Percentiles rank a stretch among this genome's conserved stretches.
These are phyloP conservation scores for Caenorhabditis drosophilae DNA, from an alignment of 2,888 invertebrate genomes.

Conservation along the genomic window DNA sequence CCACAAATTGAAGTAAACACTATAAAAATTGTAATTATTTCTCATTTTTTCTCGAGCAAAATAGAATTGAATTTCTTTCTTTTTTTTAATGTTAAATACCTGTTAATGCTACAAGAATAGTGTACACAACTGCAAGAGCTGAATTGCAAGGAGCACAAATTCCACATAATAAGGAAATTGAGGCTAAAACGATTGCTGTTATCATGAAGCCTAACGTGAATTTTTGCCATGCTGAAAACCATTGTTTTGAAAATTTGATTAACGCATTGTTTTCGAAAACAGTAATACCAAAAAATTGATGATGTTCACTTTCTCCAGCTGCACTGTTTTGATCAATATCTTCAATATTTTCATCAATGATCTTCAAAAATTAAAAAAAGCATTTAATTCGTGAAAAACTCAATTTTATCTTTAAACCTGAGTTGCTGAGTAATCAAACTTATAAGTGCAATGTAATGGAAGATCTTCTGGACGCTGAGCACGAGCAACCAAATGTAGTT, in stretches of 20 bases:
- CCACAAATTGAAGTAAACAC: slow-evolving; percentile 48
- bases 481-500: slow-evolving; percentile 36
- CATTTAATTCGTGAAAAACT: not conserved
- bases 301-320: slow-evolving; percentile 67
- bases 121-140: slow-evolving; percentile 61
- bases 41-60: too few relatives aligned
- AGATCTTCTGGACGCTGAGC: slow-evolving; percentile 45
- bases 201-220: slow-evolving; percentile 62
- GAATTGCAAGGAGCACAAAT: slow-evolving; percentile 66
- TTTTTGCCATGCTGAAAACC: slow-evolving; percentile 67
- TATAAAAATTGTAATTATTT: too few relatives aligned
- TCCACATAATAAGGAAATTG: slow-evolving; percentile 57
- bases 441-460: slow-evolving; percentile 67
- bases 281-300: slow-evolving; percentile 67
- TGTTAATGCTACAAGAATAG: slow-evolving; percentile 58
- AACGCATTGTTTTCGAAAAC: too few relatives aligned
- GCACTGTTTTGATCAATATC: slow-evolving; percentile 66
- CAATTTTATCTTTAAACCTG: slow-evolving; percentile 18
- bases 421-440: slow-evolving; percentile 62
- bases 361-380: slow-evolving; percentile 16
- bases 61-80: not conserved
- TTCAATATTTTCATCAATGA: slow-evolving; percentile 63
- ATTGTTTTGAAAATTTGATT: too few relatives aligned
- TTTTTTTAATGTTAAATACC: slow-evolving; percentile 31
- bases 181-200: slow-evolving; percentile 55